Evolutionary conservation across 2,888 invertebrate genomes (phyloP).

Genomic region (Hydraecia micacea): DNA sequence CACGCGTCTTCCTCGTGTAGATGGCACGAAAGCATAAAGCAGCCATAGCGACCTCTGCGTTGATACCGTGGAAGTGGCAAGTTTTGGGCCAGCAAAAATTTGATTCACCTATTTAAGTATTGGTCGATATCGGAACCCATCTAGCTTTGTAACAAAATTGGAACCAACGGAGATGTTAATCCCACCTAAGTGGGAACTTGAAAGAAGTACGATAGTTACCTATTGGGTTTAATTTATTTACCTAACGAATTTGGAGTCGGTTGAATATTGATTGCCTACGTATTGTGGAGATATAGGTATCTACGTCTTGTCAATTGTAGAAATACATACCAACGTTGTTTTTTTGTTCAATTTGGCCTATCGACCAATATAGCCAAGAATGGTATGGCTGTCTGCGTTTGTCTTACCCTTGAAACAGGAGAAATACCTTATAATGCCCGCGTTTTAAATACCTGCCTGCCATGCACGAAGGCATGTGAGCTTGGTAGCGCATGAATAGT

Average conservation of each 20-base stretch:
- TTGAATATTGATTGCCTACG: not conserved
- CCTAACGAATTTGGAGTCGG: not conserved
- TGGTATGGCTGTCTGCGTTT: constrained; percentile 6
- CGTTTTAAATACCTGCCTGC: constrained; percentile 27
- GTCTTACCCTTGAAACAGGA: constrained; percentile 2
- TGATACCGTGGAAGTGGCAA: not conserved
- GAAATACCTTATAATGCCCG: not conserved
- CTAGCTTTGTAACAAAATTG: not conserved
- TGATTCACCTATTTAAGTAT: not conserved
- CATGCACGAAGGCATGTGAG: constrained; percentile 40
- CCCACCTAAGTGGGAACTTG: not conserved
- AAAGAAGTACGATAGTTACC: not conserved
- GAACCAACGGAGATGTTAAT: not conserved
- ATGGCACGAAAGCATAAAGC: not conserved
- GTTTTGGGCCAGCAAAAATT: not conserved
- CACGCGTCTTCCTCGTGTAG: not conserved
- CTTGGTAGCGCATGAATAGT: constrained; percentile 46
- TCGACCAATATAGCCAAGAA: not conserved
- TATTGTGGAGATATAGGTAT: not conserved
- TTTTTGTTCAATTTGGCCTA: constrained; percentile 10
- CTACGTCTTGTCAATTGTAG: no score
- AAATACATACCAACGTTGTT: no score
- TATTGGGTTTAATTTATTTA: not conserved
- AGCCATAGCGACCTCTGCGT: not conserved
- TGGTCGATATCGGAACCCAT: not conserved